Base-by-base conservation (phyloP, 1,140 invertebrate genomes). In the Hylyphantes graminicola region DNA sequence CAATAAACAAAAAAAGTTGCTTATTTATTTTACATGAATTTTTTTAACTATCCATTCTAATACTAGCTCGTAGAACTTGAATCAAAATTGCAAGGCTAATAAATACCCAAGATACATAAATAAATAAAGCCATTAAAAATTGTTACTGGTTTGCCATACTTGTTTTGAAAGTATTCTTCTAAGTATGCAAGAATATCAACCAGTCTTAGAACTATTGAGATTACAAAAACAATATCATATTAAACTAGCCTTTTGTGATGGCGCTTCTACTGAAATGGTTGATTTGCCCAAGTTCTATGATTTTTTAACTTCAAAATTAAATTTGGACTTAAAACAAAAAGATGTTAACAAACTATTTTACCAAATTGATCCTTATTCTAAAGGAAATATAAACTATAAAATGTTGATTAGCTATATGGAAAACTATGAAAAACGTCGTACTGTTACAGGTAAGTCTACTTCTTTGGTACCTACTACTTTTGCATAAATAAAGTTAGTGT, bases 301-400 rank as follows among this genome's bases (percentile, higher is more conserved):
- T 54, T 12, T n/a, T 13, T 54, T 77, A 77, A 17, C 19, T 6
- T 6, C 3, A 8, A 64, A 64, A 54, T 77, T 77, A 17, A 11
- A 4, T 53, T 64, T 77, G 9, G 15, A 77, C 8, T 5, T 53
- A 19, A 54, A 65, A 5, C 10, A 50, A 17, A 65, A 77, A 65
- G 59, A 64, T 54, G 15, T 13, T 50, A 5, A 65, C 4, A 65
- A 4, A 12, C 54, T 77, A 53, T 77, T 77, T 17, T 19, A 77
- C 54, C 75, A 77, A 65, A 53, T 77, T 64, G 75, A 77, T 77
- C 57, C 17, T 15, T 77, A 77, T 21, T 19, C n/a, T 53, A 65
- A 77, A 77, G 75, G 61, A 53, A 21, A 8, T n/a, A 65, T 77
- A 19, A 64, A 64, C 6, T 77, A 53, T 53, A 64, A 13, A 19